phyloP scores from a whole-genome alignment of 2,888 invertebrate genomes.

The Timema podura region DNA sequence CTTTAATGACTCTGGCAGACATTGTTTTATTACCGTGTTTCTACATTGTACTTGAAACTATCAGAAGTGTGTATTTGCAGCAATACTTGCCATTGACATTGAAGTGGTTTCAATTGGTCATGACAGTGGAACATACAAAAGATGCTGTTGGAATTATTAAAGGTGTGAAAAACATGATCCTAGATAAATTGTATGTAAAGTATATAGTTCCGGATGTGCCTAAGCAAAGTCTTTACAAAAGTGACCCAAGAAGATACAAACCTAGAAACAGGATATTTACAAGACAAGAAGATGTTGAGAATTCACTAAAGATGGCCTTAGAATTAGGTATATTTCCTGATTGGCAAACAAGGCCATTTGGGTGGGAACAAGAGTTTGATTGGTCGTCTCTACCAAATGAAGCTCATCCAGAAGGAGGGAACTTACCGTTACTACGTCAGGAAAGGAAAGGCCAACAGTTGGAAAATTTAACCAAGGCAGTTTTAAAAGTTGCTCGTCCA shows the following conservation, averaged over 20 bases:
- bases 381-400: slow-evolving; percentile 71
- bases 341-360: slow-evolving; percentile 41
- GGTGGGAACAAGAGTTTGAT: slow-evolving; percentile 49
- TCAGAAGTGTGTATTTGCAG: slow-evolving; percentile 43
- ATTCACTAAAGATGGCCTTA: slow-evolving; percentile 50
- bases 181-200: slow-evolving; percentile 27
- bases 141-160: slow-evolving; percentile 30
- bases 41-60: slow-evolving; percentile 54
- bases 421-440: slow-evolving; percentile 69
- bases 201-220: slow-evolving; percentile 49
- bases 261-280: slow-evolving; percentile 70
- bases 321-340: slow-evolving; percentile 21
- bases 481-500: slow-evolving; percentile 62
- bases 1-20: slow-evolving; percentile 77
- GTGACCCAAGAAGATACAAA: slow-evolving; percentile 72
- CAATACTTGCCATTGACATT: slow-evolving; percentile 56
- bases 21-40: slow-evolving; percentile 71
- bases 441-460: slow-evolving; percentile 80
- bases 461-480: slow-evolving; percentile 75
- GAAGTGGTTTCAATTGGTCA: slow-evolving; percentile 58
- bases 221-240: slow-evolving; percentile 68
- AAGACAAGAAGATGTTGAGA: slow-evolving; percentile 69
- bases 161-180: slow-evolving; percentile 25
- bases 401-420: slow-evolving; percentile 73
- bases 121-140: slow-evolving; percentile 33